Evolutionary conservation across 2,797 vertebrate genomes (phyloP), one percentile per base, ranked within the genome.

Genomic region (Gadopsis bispinosus): DNA sequence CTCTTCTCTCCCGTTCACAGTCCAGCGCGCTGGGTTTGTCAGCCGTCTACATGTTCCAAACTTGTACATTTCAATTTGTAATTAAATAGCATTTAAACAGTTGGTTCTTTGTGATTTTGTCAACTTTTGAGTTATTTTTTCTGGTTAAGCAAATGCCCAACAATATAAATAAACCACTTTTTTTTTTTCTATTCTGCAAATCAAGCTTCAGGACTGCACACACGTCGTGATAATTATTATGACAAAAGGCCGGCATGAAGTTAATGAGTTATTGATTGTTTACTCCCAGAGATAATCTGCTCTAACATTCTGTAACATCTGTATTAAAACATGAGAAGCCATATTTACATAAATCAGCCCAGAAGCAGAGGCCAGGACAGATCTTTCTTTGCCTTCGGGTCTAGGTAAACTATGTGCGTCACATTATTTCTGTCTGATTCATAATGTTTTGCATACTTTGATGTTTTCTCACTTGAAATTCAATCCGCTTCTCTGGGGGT

Each of bases 231-330:
- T 77, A 74, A 83, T 84, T 61, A 85, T 78, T 70, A 64, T 66
- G 76, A 90, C 81, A 86, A 88, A 81, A 65, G 83, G 84, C 76
- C 85, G 74, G 75, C 72, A 13, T 82, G 79, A 81, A 88, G 77
- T 77, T 90, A 90, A 92, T 84, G 77, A 85, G 83, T 83, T 91
- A 92, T 90, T 90, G 92, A 93, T 90, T 87, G 85, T 90, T 87
- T 86, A 83, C 85, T 90, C 83, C 77, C 79, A 66, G 83, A 89
- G 75, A 85, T 87, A 74, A 88, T 86, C 84, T 64, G 69, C 76
- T 77, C 71, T 77, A 78, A 83, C 87, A 70, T 85, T 81, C 76
- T 86, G 79, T 79, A 86, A 86, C 83, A 80, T 92, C 75, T 86
- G 80, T 80, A 80, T 87, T 92, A 87, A 90, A 87, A 92, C 76